A percentile compares a stretch with the other conserved stretches of the same genome.
Evolutionary conservation across 2,113 vertebrate species (phyloP).

Genomic region (Oryzias javanicus): DNA sequence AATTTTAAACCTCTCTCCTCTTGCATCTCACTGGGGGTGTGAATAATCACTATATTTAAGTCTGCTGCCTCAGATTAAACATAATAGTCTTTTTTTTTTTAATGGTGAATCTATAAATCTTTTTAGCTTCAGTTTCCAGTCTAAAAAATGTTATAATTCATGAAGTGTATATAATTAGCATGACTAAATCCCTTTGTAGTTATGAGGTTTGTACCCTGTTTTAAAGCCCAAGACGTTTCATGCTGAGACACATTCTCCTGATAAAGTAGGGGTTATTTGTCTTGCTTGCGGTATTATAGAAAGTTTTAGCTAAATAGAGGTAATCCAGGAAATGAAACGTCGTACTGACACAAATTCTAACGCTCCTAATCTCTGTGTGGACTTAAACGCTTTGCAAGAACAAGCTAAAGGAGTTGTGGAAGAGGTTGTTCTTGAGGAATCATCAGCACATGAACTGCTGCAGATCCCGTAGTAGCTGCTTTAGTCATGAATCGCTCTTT

Average conservation of each 20-base stretch:
- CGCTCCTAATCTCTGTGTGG: no score
- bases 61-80: slow-evolving; percentile 11
- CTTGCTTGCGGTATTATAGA: slow-evolving; percentile 13
- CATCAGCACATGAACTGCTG: neutral
- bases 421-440: slow-evolving; percentile 30
- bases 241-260: slow-evolving; percentile 36
- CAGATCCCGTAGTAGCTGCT: neutral
- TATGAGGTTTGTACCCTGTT: neutral
- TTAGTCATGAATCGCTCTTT: slow-evolving; percentile 4
- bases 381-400: slow-evolving; percentile 16
- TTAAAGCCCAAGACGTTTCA: slow-evolving; percentile 6
- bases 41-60: neutral
- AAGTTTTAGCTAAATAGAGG: slow-evolving; percentile 40
- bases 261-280: slow-evolving; percentile 15
- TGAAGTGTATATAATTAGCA: slow-evolving; percentile 27
- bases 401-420: slow-evolving; percentile 12
- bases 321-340: slow-evolving; percentile 66
- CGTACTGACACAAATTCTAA: neutral
- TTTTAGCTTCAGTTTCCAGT: slow-evolving; percentile 6
- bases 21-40: neutral
- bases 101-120: neutral
- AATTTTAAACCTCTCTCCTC: neutral
- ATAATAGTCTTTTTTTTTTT: neutral
- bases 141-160: slow-evolving; percentile 32
- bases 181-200: slow-evolving; percentile 30